Conservation (phyloP, 2,797 vertebrate species). For the Pantherophis alleghaniensis region DNA sequence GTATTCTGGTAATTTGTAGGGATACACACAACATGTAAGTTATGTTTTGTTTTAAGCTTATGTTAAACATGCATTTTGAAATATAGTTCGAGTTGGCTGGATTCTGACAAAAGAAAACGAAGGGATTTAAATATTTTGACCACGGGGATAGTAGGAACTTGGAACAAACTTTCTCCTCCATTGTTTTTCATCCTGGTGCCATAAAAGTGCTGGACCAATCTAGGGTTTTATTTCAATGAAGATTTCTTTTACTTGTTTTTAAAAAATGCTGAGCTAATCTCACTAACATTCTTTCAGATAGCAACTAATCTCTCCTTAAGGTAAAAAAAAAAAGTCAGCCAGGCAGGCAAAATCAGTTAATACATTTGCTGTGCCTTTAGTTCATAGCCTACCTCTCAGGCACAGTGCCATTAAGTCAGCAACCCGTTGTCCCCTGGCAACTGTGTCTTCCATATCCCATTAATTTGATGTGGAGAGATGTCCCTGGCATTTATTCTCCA, state of each 20-base stretch:
- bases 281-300: not conserved
- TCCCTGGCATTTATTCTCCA: not conserved
- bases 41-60: constrained; percentile 8
- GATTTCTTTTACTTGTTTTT: not conserved
- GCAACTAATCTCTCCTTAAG: not conserved
- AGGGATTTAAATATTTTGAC: not conserved
- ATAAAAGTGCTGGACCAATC: not conserved
- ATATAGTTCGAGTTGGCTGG: not conserved
- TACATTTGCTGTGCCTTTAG: not conserved
- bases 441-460: not conserved
- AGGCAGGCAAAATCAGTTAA: not conserved
- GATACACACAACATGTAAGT: not conserved
- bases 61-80: constrained; percentile 31
- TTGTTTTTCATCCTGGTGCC: not conserved
- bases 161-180: not conserved
- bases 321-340: not conserved
- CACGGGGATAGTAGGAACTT: not conserved
- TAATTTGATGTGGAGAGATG: not conserved
- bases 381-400: not conserved
- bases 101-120: not conserved
- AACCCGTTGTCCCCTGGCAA: not conserved
- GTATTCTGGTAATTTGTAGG: constrained; percentile 21
- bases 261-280: not conserved
- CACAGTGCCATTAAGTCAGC: not conserved
- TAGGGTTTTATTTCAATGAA: not conserved